Conservation (phyloP, 1,140 invertebrate genomes). For the Sogatella furcifera region DNA sequence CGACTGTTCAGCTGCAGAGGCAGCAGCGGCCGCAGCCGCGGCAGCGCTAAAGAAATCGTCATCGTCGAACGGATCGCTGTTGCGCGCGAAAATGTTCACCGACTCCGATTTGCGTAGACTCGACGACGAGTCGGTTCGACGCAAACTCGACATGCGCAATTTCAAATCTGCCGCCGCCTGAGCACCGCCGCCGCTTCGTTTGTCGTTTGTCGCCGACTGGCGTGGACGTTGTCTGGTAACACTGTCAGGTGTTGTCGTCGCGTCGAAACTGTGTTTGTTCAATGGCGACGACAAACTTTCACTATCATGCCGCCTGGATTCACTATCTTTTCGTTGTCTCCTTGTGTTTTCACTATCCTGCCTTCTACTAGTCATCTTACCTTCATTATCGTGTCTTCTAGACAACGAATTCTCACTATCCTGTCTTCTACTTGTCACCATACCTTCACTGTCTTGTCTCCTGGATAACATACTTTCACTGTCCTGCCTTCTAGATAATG, state of each 20-base stretch:
- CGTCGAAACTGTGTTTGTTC: slow-evolving; percentile 12
- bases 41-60: slow-evolving; percentile 64
- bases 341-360: no score
- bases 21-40: slow-evolving; percentile 16
- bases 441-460: background rate
- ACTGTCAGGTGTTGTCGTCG: slow-evolving; percentile 2
- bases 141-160: slow-evolving; percentile 23
- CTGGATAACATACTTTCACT: no score
- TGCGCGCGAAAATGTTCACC: slow-evolving; percentile 71
- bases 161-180: slow-evolving; percentile 11
- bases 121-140: slow-evolving; percentile 32
- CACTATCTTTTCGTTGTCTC: no score
- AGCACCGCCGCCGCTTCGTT: slow-evolving; percentile 9
- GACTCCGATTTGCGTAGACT: slow-evolving; percentile 62
- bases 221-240: background rate
- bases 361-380: background rate
- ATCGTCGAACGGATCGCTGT: slow-evolving; percentile 73
- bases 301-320: background rate
- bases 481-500: no score
- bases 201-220: background rate
- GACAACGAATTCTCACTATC: no score
- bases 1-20: no score
- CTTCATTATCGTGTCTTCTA: no score
- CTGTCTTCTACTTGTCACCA: no score
- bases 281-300: background rate